Evolutionary conservation across 2,888 invertebrate genomes (phyloP).

Genomic region (Noctua janthina): DNA sequence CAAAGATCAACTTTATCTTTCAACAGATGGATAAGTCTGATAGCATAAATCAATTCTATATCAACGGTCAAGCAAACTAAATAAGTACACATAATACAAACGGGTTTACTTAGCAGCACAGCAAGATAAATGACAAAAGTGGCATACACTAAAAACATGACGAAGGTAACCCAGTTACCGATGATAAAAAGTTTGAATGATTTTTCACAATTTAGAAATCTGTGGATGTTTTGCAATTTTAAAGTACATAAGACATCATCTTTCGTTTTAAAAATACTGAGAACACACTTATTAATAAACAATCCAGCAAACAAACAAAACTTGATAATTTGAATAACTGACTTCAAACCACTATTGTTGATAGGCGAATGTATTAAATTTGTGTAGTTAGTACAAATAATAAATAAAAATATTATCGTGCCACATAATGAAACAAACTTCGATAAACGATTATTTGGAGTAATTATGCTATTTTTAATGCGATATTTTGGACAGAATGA

Average conservation of each 20-base stretch:
- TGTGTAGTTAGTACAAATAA: not conserved
- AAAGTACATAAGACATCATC: not conserved
- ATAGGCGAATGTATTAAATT: not conserved
- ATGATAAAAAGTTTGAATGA: not conserved
- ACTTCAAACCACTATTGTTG: not conserved
- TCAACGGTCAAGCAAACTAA: constrained; percentile 4
- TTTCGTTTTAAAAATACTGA: not conserved
- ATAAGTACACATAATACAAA: not conserved
- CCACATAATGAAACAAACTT: not conserved
- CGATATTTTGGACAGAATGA: not conserved
- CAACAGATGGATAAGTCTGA: constrained; percentile 24
- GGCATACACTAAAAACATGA: not conserved
- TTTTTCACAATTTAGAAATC: not conserved
- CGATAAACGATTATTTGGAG: not conserved
- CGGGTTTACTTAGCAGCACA: accelerated
- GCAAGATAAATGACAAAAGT: accelerated
- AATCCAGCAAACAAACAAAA: not conserved
- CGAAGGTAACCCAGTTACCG: constrained; percentile 10
- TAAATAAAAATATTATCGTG: not conserved
- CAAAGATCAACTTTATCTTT: constrained; percentile 41
- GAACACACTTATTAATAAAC: not conserved
- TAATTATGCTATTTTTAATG: not conserved
- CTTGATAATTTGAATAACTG: not conserved
- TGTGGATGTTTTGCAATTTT: constrained; percentile 17
- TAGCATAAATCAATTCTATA: constrained; percentile 24